Percentiles rank a stretch among this genome's conserved stretches.
These are phyloP conservation scores for Dryadula phaetusa DNA, from an alignment of 2,888 invertebrate species.

Conservation along the genomic window DNA sequence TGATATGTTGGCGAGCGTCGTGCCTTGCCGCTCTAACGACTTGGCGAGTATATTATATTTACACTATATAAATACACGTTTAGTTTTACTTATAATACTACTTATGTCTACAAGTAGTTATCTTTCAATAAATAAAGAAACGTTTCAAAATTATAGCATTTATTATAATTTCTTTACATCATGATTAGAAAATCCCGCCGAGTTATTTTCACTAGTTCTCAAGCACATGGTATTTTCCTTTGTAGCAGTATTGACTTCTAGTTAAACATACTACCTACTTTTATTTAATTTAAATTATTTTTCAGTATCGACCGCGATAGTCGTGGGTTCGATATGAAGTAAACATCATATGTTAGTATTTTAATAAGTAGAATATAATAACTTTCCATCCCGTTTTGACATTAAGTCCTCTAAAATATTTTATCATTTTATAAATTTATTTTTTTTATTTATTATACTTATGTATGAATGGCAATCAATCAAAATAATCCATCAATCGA, in stretches of 20 bases:
- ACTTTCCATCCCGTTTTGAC: too few relatives aligned
- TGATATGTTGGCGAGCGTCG: constrained; percentile 12
- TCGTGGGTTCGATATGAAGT: neutral
- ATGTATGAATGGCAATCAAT: neutral
- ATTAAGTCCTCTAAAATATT: too few relatives aligned
- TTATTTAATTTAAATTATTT: too few relatives aligned
- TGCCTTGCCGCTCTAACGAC: constrained; percentile 22
- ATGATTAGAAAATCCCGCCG: constrained; percentile 8
- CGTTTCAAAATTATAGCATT: constrained; percentile 11
- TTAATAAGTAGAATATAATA: too few relatives aligned
- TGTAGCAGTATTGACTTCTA: neutral
- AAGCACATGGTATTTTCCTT: constrained; percentile 5
- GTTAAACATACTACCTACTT: too few relatives aligned
- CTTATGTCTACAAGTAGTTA: constrained; percentile 14
- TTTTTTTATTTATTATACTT: neutral
- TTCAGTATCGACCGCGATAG: neutral
- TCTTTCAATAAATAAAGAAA: constrained; percentile 10
- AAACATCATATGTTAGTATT: too few relatives aligned
- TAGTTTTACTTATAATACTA: neutral
- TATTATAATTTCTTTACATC: constrained; percentile 4
- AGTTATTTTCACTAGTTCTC: constrained; percentile 11
- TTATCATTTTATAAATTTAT: too few relatives aligned
- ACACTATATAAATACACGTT: constrained; percentile 19
- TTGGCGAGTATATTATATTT: constrained; percentile 5
- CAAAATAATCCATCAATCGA: too few relatives aligned